Base-by-base conservation (phyloP, 2,888 invertebrate species). In the Apamea crenata region DNA sequence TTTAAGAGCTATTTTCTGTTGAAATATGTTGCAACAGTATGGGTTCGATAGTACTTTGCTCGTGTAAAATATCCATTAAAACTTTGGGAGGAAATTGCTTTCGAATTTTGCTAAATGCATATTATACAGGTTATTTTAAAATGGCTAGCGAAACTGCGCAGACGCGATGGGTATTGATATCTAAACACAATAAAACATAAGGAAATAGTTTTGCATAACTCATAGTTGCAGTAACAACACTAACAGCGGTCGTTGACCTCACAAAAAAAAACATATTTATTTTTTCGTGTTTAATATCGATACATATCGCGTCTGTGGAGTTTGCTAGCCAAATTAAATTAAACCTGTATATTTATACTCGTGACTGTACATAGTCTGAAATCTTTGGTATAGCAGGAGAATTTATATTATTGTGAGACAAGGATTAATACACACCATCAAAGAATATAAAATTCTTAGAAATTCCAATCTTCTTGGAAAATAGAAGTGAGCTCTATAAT, bases 401-500 rank as follows among this genome's bases (percentile, higher is more conserved):
- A 18, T 67, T 67, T 67, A 44, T 44, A 50, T 75, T 56, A 12
- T 63, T 14, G 18, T 18, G 12, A 50, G 2, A 50, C 8, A n/a
- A 32, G 1, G 25, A 76, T 69, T 50, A 59, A 65, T 59, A 14
- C 0, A n/a, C 16, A 25, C 4, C 18, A 66, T 61, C 53, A 36
- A 47, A 25, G 53, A 78, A 72, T 40, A 59, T 66, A 68, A 16
- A 50, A 36, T 72, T 40, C 47, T 56, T 10, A 56, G 63, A 29
- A 47, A 82, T 40, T 71, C 18, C 53, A 70, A 70, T 84, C 29
- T 75, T 65, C 44, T 59, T 14, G 29, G 29, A 68, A 85, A 81
- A 73, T 73, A 56, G 14, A 12, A 68, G 44, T 47, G 47, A 68
- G 40, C n/a, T 32, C 7, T 67, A 61, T 74, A 50, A 21, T 50